These are phyloP conservation scores for Strigamia maritima DNA, from an alignment of 2,888 invertebrate species.

Conservation along the genomic window DNA sequence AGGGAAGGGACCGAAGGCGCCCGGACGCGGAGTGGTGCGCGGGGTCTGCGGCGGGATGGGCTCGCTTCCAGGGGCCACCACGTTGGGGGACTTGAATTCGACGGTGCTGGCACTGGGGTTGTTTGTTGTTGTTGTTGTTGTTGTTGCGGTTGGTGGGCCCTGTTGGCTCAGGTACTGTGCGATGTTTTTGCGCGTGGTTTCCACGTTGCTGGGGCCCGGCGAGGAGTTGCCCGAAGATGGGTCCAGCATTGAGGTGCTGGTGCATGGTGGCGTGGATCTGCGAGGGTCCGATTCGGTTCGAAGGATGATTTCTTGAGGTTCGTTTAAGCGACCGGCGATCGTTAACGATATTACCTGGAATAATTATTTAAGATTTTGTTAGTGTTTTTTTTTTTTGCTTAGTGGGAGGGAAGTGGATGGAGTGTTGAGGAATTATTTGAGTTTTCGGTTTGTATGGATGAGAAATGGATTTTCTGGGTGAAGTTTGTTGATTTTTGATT, in stretches of 20 bases:
- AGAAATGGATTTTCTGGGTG: too few relatives aligned
- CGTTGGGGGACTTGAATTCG: constrained; percentile 65
- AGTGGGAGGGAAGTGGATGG: too few relatives aligned
- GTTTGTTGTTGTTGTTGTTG: too few relatives aligned
- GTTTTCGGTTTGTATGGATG: too few relatives aligned
- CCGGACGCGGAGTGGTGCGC: constrained; percentile 46
- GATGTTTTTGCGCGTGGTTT: constrained; percentile 51
- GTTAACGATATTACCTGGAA: constrained; percentile 62
- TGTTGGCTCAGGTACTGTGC: constrained; percentile 51
- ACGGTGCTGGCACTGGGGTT: background rate
- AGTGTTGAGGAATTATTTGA: too few relatives aligned
- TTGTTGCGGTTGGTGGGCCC: constrained; percentile 43
- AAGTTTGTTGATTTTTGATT: too few relatives aligned
- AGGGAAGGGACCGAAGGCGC: constrained; percentile 65
- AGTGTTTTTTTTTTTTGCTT: too few relatives aligned
- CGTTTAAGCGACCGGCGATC: constrained; percentile 63
- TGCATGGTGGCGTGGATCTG: constrained; percentile 40
- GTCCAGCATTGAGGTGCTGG: constrained; percentile 45
- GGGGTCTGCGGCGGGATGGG: constrained; percentile 54
- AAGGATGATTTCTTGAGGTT: constrained; percentile 68
- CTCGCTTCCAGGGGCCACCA: constrained; percentile 79
- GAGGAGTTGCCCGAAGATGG: constrained; percentile 43
- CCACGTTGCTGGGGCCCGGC: constrained; percentile 50
- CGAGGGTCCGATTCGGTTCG: constrained; percentile 55
- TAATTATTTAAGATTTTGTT: background rate